Evolutionary conservation across 2,888 invertebrate genomes (phyloP).

Genomic region (Acronicta leporina): DNA sequence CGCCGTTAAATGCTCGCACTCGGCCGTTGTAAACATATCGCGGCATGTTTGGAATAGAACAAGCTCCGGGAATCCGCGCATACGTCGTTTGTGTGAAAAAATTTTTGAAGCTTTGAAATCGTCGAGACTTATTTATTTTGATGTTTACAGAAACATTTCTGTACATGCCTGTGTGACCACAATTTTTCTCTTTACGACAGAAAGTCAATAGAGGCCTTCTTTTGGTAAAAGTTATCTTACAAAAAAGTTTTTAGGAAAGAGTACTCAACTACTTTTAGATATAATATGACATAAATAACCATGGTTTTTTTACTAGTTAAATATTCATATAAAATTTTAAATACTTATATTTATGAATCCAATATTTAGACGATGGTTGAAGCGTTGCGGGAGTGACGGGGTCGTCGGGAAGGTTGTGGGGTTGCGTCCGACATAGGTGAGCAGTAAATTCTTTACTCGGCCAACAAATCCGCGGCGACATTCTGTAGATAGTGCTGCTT

Average conservation of each 20-base stretch:
- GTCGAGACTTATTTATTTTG: conserved; percentile 10
- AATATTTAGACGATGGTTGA: conserved; percentile 26
- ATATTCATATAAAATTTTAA: no score
- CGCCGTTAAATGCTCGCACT: conserved; percentile 75
- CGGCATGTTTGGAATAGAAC: conserved; percentile 70
- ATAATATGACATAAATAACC: background rate
- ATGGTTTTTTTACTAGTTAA: no score
- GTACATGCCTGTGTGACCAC: background rate
- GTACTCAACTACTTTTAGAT: no score
- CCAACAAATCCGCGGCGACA: conserved; percentile 73
- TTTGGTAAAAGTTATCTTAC: no score
- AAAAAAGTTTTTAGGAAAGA: no score
- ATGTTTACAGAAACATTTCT: background rate
- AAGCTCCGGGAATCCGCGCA: conserved; percentile 45
- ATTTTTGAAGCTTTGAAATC: conserved; percentile 17
- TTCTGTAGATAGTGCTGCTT: conserved; percentile 68
- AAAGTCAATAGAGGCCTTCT: conserved; percentile 9
- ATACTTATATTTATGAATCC: no score
- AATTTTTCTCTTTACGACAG: background rate
- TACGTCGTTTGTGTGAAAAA: conserved; percentile 27
- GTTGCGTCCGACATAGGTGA: conserved; percentile 69
- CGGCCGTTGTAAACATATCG: conserved; percentile 74
- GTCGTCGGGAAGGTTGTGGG: conserved; percentile 39
- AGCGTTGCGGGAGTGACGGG: background rate
- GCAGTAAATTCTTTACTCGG: conserved; percentile 75